These are phyloP conservation scores for Grammomys surdaster DNA, from an alignment of 2,113 vertebrate genomes.

Conservation along the genomic window DNA sequence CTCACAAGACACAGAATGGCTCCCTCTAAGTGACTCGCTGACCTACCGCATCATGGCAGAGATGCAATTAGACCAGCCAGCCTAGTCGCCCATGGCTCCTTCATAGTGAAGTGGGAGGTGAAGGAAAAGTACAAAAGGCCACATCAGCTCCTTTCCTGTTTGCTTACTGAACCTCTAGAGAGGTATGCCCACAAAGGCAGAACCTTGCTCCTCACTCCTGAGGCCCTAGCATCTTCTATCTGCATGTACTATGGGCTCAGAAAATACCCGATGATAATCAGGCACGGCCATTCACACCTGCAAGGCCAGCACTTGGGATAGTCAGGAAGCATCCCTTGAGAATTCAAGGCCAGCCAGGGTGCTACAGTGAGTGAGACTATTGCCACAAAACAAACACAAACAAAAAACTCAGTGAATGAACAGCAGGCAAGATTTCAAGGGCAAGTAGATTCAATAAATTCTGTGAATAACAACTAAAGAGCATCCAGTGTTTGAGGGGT, in stretches of 20 bases:
- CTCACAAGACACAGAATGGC: not conserved
- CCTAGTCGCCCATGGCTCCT: not conserved
- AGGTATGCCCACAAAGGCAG: not conserved
- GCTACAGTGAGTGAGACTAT: not conserved
- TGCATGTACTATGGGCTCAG: not conserved
- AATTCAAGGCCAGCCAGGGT: not conserved
- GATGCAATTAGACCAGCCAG: not conserved
- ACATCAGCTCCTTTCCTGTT: not conserved
- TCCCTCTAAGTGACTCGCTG: not conserved
- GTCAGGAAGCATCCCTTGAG: not conserved
- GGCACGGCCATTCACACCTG: not conserved
- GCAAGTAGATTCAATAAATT: not conserved
- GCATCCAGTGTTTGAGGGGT: not conserved
- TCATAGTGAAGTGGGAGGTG: not conserved
- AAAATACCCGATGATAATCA: not conserved
- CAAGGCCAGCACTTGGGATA: not conserved
- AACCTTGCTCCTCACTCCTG: not conserved
- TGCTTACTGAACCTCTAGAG: not conserved
- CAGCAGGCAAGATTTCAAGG: not conserved
- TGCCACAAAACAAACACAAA: not conserved
- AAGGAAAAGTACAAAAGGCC: not conserved
- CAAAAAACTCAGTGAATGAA: not conserved
- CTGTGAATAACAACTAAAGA: constrained; percentile 19
- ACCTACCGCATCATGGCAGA: not conserved
- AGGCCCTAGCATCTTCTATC: not conserved